A percentile compares a stretch with the other conserved stretches of the same genome.
phyloP scores from a whole-genome alignment of 92 coral and sea anemone species.

The Bergia puertoricense region DNA sequence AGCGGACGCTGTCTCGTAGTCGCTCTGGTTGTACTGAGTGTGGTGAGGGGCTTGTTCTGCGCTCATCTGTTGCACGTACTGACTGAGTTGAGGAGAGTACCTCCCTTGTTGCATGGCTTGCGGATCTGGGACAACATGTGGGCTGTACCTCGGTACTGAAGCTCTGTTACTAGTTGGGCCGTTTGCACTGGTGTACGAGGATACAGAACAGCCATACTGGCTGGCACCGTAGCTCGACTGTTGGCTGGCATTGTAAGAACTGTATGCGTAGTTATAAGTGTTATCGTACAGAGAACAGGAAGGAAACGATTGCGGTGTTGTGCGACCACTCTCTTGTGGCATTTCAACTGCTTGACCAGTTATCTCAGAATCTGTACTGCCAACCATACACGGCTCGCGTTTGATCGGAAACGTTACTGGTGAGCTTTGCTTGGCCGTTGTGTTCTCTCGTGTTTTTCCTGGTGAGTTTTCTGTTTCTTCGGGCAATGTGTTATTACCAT shows the following conservation, averaged over 20 bases:
- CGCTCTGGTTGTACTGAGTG: conserved; percentile 56
- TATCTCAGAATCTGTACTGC: conserved; percentile 54
- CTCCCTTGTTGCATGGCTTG: conserved; percentile 57
- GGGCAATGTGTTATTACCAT: conserved; percentile 30
- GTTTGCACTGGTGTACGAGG: conserved; percentile 59
- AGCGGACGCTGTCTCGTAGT: conserved; percentile 62
- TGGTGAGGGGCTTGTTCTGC: conserved; percentile 66
- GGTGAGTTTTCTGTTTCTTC: conserved; percentile 50
- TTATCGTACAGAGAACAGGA: conserved; percentile 75
- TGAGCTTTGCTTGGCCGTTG: conserved; percentile 47
- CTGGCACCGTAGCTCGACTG: conserved; percentile 63
- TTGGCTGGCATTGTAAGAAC: conserved; percentile 68
- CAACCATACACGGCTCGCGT: conserved; percentile 64
- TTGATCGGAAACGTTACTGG: conserved; percentile 50
- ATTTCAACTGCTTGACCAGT: conserved; percentile 31
- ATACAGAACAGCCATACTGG: conserved; percentile 64
- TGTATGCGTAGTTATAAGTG: conserved; percentile 66
- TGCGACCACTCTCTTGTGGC: conserved; percentile 47
- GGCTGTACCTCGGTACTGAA: conserved; percentile 57
- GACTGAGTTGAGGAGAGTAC: conserved; percentile 83
- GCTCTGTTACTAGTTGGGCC: conserved; percentile 57
- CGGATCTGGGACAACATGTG: conserved; percentile 53
- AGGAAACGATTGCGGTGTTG: conserved; percentile 89
- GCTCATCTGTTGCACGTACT: conserved; percentile 70
- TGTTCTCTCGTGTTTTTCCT: conserved; percentile 40